phyloP scores from a whole-genome alignment of 1,140 invertebrate genomes.

The Papilio glaucus region DNA sequence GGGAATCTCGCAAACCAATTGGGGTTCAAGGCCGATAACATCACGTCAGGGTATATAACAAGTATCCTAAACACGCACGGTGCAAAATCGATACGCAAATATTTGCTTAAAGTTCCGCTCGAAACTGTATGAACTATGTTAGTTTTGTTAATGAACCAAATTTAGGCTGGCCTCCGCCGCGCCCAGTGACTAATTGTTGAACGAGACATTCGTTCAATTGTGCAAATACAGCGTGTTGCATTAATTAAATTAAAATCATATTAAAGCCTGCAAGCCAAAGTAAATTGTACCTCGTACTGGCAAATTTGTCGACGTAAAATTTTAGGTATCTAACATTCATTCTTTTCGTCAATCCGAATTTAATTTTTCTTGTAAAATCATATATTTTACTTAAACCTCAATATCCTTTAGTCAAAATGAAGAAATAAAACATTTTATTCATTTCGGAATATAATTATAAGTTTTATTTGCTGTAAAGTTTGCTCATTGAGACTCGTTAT shows the following conservation, averaged over 20 bases:
- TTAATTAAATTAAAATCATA: constrained; percentile 40
- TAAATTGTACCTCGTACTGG: background rate
- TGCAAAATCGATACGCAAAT: constrained; percentile 22
- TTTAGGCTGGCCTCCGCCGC: constrained; percentile 35
- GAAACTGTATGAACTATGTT: background rate
- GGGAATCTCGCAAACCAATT: background rate
- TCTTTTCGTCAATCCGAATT: no score
- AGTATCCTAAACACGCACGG: constrained; percentile 9
- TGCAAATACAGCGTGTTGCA: constrained; percentile 40
- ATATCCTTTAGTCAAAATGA: no score
- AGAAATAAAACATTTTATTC: background rate
- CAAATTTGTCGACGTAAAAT: no score
- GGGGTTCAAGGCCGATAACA: background rate
- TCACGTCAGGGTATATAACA: constrained; percentile 6
- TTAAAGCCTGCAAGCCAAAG: background rate
- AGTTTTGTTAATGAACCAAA: constrained; percentile 42
- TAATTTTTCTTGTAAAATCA: no score
- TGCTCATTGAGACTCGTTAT: constrained; percentile 11
- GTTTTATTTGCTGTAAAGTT: background rate
- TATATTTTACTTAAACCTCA: no score
- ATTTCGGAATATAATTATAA: background rate
- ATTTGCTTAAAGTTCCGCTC: constrained; percentile 2
- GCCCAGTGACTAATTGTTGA: constrained; percentile 50
- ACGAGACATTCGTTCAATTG: constrained; percentile 41
- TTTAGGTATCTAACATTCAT: no score